Evolutionary conservation across 2,113 vertebrate species (phyloP).

Genomic region (Halcyon senegalensis): DNA sequence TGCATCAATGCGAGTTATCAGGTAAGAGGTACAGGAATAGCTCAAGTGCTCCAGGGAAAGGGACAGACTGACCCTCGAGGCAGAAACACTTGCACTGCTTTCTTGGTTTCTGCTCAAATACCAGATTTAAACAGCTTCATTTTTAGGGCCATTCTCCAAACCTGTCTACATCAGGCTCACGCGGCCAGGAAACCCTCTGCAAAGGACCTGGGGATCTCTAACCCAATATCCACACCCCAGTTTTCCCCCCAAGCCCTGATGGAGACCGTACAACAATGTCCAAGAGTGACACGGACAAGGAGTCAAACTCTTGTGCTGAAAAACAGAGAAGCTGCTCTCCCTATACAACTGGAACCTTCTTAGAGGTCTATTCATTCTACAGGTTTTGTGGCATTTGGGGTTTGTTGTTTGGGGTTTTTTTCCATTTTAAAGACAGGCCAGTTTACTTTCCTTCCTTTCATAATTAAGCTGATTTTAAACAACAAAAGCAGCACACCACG

Average conservation of each 20-base stretch:
- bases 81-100: not conserved
- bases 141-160: not conserved
- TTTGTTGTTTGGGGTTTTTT: too few species aligned
- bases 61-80: not conserved
- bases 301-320: not conserved
- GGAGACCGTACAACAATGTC: too few species aligned
- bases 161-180: rapidly evolving
- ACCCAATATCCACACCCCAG: not conserved
- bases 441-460: not conserved
- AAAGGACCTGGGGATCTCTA: not conserved
- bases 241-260: rapidly evolving
- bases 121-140: not conserved
- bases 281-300: not conserved
- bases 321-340: not conserved
- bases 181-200: not conserved
- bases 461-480: not conserved
- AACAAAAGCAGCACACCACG: not conserved
- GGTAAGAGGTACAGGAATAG: not conserved
- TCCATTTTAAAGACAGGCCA: not conserved
- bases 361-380: rapidly evolving
- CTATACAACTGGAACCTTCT: rapidly evolving
- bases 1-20: rapidly evolving
- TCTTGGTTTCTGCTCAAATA: not conserved
- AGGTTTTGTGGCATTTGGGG: not conserved
- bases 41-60: not conserved